Base-by-base conservation (phyloP, 2,113 vertebrate genomes). In the Hydrolagus affinis region DNA sequence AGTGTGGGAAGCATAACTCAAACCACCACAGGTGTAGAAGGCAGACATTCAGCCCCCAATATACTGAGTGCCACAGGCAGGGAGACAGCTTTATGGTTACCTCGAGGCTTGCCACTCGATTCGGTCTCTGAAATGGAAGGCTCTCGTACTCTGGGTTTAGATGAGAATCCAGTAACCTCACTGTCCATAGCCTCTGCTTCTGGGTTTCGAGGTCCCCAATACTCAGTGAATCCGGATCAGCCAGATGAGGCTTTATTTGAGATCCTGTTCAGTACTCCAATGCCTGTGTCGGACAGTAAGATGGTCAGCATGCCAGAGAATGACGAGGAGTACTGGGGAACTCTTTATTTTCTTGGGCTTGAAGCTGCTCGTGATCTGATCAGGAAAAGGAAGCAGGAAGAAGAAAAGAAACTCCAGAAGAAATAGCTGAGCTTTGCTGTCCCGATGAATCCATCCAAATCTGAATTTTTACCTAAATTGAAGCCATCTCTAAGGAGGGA, bases 271-370 rank as follows among this genome's bases (percentile, higher is more conserved):
- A 14, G 1, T 28, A 68, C 62, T 30, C 78, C 78, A 11, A 66
- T 30, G 60, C 0, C 14, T 4, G 78, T 83, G 78, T 62, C 78
- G 3, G 78, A 83, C 3, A 28, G 28, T 15, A 83, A 66, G 78
- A 25, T 83, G 78, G 78, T 21, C 15, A 83, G 60, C 17, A 10
- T 83, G 4, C 78, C 78, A 0, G 78, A 83, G 62, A 62, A 83
- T 25, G 78, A 83, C 62, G 25, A 66, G 9, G 78, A 83, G 62
- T 83, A 83, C 78, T 83, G 78, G 78, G 78, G 78, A 2, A 62
- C 66, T 8, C 17, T 83, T 1, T 28, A 83, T 28, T 83, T 83
- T 62, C 78, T 32, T 4, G 78, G 78, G 12, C 60, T 83, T 14
- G 60, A 83, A 8, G 78, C 78, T 4, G 78, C 78, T 59, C 78